These are phyloP conservation scores for Aquatica leii DNA, from an alignment of 2,888 invertebrate species.

Conservation along the genomic window DNA sequence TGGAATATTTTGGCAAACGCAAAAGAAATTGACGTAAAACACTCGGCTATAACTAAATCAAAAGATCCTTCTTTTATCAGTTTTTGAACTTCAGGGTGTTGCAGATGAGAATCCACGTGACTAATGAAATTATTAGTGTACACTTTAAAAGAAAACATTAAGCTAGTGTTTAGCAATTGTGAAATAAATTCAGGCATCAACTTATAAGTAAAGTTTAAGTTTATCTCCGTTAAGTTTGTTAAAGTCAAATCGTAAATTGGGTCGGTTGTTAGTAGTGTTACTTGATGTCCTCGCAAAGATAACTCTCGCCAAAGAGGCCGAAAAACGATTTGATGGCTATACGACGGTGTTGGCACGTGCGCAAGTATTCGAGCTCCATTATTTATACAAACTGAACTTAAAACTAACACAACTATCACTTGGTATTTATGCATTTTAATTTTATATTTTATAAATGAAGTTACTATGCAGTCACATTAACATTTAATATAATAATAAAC, in stretches of 20 bases:
- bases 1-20: slow-evolving; percentile 65
- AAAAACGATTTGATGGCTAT: slow-evolving; percentile 62
- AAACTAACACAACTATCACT: no score
- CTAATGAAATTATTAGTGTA: background rate
- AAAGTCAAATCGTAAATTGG: slow-evolving; percentile 56
- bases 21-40: slow-evolving; percentile 62
- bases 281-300: slow-evolving; percentile 60
- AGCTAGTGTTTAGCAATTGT: background rate
- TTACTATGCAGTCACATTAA: no score
- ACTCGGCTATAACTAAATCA: slow-evolving; percentile 67
- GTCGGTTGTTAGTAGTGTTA: slow-evolving; percentile 59
- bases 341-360: slow-evolving; percentile 58
- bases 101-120: slow-evolving; percentile 20
- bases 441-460: no score
- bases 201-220: slow-evolving; percentile 36
- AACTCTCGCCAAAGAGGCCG: slow-evolving; percentile 59
- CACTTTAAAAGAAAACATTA: background rate
- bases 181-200: background rate
- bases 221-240: slow-evolving; percentile 58
- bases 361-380: slow-evolving; percentile 57
- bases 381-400: no score
- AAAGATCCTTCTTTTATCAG: slow-evolving; percentile 60
- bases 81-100: slow-evolving; percentile 47
- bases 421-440: no score
- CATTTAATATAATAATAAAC: no score